Evolutionary conservation across 2,797 vertebrate genomes (phyloP).

Genomic region (Phalloptychus januarius): DNA sequence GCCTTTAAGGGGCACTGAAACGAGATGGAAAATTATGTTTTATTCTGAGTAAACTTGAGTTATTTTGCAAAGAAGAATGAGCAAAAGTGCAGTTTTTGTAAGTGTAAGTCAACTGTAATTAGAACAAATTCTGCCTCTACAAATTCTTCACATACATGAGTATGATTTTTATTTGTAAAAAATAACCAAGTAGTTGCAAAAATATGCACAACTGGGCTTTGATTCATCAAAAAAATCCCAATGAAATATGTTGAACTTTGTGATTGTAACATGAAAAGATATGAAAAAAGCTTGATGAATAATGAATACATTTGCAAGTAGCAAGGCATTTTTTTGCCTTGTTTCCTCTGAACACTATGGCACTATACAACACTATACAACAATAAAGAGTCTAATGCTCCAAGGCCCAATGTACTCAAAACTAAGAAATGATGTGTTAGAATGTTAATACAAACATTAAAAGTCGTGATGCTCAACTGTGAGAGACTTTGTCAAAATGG

Average conservation of each 20-base stretch:
- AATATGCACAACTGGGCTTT: neutral
- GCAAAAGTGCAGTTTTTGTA: neutral
- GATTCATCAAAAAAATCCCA: neutral
- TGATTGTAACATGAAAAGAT: too few species aligned
- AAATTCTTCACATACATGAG: neutral
- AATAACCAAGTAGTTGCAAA: neutral
- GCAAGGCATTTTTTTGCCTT: neutral
- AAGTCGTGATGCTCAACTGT: neutral
- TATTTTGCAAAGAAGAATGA: neutral
- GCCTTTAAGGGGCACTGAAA: neutral
- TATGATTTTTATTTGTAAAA: neutral
- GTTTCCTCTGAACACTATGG: neutral
- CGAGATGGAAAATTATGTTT: neutral
- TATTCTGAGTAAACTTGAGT: neutral
- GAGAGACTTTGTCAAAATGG: neutral
- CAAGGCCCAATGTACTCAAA: neutral
- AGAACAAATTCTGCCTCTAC: neutral
- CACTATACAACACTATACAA: neutral
- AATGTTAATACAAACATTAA: neutral
- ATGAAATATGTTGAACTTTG: too few species aligned
- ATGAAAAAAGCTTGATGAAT: neutral
- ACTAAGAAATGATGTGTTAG: neutral
- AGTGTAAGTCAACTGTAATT: neutral
- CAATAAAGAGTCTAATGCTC: neutral
- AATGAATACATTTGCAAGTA: too few species aligned